Evolutionary conservation across 2,113 vertebrate species (phyloP).

Genomic region (Sebastes schlegelii): DNA sequence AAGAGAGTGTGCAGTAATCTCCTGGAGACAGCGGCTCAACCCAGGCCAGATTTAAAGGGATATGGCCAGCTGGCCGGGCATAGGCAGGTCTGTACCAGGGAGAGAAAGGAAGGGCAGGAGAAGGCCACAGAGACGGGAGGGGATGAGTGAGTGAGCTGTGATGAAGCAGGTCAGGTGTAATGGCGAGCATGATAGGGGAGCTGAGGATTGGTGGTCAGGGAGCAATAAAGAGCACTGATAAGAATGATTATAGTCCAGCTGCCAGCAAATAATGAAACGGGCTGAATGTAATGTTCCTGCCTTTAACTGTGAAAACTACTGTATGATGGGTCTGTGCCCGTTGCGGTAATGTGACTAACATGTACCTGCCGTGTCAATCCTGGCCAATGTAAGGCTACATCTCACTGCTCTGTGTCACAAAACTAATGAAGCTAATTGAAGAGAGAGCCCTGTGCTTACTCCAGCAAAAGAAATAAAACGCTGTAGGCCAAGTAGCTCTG

Average conservation of each 20-base stretch:
- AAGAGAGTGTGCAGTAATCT: conserved; percentile 85
- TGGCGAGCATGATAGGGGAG: conserved; percentile 67
- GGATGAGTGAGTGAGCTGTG: conserved; percentile 65
- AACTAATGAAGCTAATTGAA: conserved; percentile 54
- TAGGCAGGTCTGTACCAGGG: conserved; percentile 73
- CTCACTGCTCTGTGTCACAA: conserved; percentile 29
- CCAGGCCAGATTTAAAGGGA: conserved; percentile 83
- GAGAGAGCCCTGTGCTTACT: conserved; percentile 41
- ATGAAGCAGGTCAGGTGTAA: conserved; percentile 75
- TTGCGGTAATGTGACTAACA: conserved; percentile 33
- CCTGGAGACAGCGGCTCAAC: conserved; percentile 76
- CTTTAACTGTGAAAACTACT: conserved; percentile 54
- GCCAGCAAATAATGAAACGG: conserved; percentile 65
- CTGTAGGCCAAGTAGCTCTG: conserved; percentile 56
- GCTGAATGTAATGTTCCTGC: conserved; percentile 52
- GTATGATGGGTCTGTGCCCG: conserved; percentile 21
- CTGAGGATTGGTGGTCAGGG: conserved; percentile 72
- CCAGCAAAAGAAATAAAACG: conserved; percentile 55
- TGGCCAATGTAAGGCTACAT: conserved; percentile 27
- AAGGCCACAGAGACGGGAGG: conserved; percentile 62
- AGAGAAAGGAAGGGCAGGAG: conserved; percentile 75
- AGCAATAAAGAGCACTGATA: conserved; percentile 71
- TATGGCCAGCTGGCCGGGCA: conserved; percentile 80
- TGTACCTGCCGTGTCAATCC: conserved; percentile 44
- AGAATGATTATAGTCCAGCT: conserved; percentile 74